Conservation (phyloP, 2,888 invertebrate genomes). For the Cynaeus angustus region DNA sequence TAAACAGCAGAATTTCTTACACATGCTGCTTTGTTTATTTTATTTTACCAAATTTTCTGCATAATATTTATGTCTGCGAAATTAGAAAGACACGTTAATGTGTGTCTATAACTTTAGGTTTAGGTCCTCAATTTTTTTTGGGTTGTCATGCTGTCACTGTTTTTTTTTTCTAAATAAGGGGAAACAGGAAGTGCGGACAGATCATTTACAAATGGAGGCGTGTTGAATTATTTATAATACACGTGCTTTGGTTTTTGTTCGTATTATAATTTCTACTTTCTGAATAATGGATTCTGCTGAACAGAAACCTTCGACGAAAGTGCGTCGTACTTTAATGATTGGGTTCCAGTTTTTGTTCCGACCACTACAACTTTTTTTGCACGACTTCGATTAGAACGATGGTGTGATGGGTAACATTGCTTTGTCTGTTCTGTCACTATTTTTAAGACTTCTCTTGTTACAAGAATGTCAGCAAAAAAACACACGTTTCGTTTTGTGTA, state of each 20-base stretch:
- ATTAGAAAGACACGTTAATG: not conserved
- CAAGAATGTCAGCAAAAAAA: too few species aligned
- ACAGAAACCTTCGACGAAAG: not conserved
- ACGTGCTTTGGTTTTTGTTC: conserved; percentile 1
- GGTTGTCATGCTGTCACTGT: not conserved
- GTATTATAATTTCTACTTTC: not conserved
- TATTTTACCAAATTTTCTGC: not conserved
- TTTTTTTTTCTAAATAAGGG: conserved; percentile 5
- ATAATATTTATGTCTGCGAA: conserved; percentile 1
- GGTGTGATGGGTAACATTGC: too few species aligned
- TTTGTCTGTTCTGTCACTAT: too few species aligned
- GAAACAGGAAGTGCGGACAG: conserved; percentile 5
- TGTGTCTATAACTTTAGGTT: not conserved
- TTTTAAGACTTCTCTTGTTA: too few species aligned
- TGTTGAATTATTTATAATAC: conserved; percentile 1
- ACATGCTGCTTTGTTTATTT: conserved; percentile 10
- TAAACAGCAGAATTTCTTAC: conserved; percentile 2
- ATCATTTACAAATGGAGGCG: not conserved
- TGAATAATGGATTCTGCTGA: not conserved
- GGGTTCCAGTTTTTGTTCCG: conserved; percentile 3
- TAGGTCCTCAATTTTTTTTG: not conserved
- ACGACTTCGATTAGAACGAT: not conserved
- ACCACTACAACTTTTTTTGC: not conserved
- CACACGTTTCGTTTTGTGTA: too few species aligned
- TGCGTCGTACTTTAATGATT: conserved; percentile 5